Percentiles rank a stretch among this genome's conserved stretches.
These are phyloP conservation scores for Crocodylus rhombifer DNA, from an alignment of 2,797 vertebrate species.

Conservation along the genomic window DNA sequence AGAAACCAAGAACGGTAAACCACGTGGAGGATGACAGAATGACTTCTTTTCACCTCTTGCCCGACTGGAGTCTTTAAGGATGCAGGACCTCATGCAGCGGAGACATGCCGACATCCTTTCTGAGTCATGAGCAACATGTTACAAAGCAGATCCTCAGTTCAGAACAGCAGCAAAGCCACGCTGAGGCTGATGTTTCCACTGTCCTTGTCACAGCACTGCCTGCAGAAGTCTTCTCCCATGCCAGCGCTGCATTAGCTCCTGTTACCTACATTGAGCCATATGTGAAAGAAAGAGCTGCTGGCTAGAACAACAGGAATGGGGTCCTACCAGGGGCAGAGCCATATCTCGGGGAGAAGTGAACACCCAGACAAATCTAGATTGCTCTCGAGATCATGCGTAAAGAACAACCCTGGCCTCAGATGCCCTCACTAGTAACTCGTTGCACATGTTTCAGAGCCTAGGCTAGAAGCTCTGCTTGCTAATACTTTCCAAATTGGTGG, in stretches of 20 bases:
- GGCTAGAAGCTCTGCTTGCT: neutral
- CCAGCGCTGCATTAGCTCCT: fast-evolving
- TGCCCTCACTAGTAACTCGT: neutral
- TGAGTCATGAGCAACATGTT: neutral
- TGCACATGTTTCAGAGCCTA: neutral
- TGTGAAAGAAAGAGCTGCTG: fast-evolving
- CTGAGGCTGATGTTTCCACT: neutral
- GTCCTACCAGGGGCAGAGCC: fast-evolving
- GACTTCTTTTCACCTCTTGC: neutral
- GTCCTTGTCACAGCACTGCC: fast-evolving
- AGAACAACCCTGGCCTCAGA: neutral
- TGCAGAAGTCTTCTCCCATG: fast-evolving
- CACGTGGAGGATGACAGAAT: neutral
- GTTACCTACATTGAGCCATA: fast-evolving
- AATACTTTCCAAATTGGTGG: neutral
- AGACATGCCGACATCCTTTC: neutral
- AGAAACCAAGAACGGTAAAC: neutral
- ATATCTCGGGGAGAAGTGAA: neutral
- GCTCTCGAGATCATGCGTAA: neutral
- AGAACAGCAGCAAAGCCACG: fast-evolving
- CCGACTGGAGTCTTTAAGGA: neutral
- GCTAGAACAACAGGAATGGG: fast-evolving
- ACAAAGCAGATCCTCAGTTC: neutral
- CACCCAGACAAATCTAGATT: fast-evolving
- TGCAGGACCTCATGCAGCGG: neutral